Evolutionary conservation across 2,113 vertebrate species (phyloP).

Genomic region (Hyperopisus bebe): DNA sequence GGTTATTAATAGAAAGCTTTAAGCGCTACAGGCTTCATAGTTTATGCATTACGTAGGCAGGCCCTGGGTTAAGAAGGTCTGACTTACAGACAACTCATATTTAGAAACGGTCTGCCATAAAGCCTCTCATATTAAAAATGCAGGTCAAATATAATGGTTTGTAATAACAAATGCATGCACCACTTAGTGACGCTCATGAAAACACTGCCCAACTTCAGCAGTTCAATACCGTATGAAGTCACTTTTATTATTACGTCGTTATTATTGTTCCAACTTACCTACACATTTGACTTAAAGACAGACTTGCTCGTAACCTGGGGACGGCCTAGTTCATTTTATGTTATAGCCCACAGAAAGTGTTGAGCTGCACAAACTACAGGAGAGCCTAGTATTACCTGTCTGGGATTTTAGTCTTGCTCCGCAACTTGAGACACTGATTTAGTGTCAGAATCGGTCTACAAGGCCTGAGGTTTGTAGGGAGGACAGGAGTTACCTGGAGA

Average conservation of each 20-base stretch:
- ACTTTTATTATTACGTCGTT: background rate
- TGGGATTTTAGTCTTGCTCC: too few relatives aligned
- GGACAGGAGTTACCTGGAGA: too few relatives aligned
- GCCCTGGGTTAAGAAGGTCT: background rate
- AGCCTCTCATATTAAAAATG: background rate
- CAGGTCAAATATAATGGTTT: background rate
- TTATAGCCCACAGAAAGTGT: background rate
- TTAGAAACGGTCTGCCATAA: background rate
- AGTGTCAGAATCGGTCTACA: too few relatives aligned
- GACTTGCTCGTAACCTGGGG: background rate
- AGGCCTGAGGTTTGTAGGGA: too few relatives aligned
- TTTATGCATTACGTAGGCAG: background rate
- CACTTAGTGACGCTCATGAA: background rate
- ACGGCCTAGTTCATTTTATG: background rate
- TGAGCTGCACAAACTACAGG: background rate
- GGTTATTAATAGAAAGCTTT: background rate
- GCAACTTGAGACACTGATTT: too few relatives aligned
- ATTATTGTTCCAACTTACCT: background rate
- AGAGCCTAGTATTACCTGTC: background rate
- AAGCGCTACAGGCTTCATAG: background rate
- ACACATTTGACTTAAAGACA: background rate
- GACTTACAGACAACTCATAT: background rate
- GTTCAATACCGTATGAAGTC: too few relatives aligned
- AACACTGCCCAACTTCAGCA: background rate
- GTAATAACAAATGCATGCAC: background rate